Base-by-base conservation (phyloP, 2,797 vertebrate genomes). In the Bradypodion pumilum region DNA sequence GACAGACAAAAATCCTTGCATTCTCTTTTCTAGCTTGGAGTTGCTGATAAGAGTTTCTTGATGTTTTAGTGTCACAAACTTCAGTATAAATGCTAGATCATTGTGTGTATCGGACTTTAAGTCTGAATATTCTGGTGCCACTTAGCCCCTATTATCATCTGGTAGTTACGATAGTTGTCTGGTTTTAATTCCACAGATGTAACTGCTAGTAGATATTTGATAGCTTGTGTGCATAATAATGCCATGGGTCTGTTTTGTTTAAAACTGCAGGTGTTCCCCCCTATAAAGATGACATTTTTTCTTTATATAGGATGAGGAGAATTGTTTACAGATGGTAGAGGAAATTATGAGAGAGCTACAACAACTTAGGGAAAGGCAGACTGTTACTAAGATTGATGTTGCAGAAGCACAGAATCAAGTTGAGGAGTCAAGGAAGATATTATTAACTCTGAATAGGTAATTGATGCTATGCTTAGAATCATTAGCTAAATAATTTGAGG, bases 371-470 rank as follows among this genome's bases (percentile, higher is more conserved):
- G 94, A 96, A 40, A 65, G 83, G 66, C 88, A 96, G 87, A 90
- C 84, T 49, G 86, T 84, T 19, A 97, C 97, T 92, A 98, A 95
- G 66, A 89, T 91, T 40, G 89, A 94, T n/a, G 79, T 95, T 70
- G 79, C 89, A 16, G 90, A 96, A 85, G 90, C 89, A 66, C 98
- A 98, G 84, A 93, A 88, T 69, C 95, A 96, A 81, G 88, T 97
- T 84, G 97, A 98, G 80, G 97, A 97, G 90, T 95, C 94, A 69
- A 94, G 93, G 78, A 96, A 92, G 88, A 92, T 5, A 0, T 80
- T 97, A 35, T 87, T 97, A 85, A 94, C 92, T 76, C 87, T 94
- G 80, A 97, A 95, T 83, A 98, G 95, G 98, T 98, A 96, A 95
- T 52, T 74, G 40, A 80, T 87, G 3, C 80, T 6, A 75, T 78